Conservation (phyloP, 2,888 invertebrate species). For the Drosophila mettleri region DNA sequence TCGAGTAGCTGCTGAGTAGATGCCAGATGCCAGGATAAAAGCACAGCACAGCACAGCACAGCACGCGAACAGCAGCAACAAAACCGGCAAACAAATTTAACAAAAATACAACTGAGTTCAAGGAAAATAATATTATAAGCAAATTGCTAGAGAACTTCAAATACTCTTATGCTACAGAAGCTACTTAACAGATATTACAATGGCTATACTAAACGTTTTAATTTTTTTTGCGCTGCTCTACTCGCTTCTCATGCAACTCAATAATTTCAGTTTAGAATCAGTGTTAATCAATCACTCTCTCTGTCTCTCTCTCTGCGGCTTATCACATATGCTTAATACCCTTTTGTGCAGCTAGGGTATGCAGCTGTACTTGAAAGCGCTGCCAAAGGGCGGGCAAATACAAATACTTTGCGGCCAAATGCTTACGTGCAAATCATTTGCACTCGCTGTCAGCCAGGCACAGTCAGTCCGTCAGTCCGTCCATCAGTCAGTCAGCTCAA, state of each 20-base stretch:
- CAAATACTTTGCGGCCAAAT: constrained; percentile 56
- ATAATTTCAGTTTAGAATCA: no score
- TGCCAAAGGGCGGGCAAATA: constrained; percentile 57
- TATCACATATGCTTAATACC: not conserved
- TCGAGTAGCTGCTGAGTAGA: constrained; percentile 55
- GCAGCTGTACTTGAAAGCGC: constrained; percentile 30
- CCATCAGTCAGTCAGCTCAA: constrained; percentile 1
- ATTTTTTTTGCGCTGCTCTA: not conserved
- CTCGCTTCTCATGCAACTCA: not conserved
- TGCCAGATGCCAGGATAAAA: constrained; percentile 62
- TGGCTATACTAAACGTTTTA: not conserved
- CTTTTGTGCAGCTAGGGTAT: not conserved
- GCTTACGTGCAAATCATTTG: constrained; percentile 65
- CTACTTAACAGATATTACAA: no score
- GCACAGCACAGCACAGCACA: constrained; percentile 36
- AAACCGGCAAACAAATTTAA: constrained; percentile 50
- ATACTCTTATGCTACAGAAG: not conserved
- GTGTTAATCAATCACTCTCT: not conserved
- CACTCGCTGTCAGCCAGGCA: constrained; percentile 41
- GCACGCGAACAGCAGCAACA: constrained; percentile 14
- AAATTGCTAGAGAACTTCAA: not conserved
- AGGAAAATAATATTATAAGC: constrained; percentile 2
- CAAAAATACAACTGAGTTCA: constrained; percentile 12
- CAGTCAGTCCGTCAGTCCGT: constrained; percentile 19
- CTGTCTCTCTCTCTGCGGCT: not conserved